A percentile compares a stretch with the other conserved stretches of the same genome.
Evolutionary conservation across 2,888 invertebrate species (phyloP).

Genomic region (Hirtodrosophila confusa): DNA sequence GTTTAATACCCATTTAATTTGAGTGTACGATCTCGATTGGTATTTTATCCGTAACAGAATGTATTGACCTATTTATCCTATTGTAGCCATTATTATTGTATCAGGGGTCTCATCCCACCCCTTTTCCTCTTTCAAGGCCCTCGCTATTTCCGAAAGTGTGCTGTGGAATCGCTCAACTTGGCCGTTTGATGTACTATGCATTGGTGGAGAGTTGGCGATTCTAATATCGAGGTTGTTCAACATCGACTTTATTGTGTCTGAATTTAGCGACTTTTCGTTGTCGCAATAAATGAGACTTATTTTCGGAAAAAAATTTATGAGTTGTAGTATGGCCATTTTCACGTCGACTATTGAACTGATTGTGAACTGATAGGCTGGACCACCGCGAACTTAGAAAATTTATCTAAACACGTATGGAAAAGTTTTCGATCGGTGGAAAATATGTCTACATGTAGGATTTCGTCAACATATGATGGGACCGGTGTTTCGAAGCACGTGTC

Average conservation of each 20-base stretch:
- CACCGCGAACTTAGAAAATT: constrained; percentile 5
- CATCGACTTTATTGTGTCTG: not conserved
- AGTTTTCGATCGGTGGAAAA: too few species aligned
- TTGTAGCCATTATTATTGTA: not conserved
- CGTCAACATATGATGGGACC: not conserved
- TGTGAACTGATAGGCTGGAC: constrained; percentile 2
- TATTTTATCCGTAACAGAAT: not conserved
- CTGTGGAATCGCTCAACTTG: constrained; percentile 9
- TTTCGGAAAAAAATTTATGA: constrained; percentile 5
- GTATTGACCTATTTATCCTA: constrained; percentile 7
- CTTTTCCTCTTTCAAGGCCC: not conserved
- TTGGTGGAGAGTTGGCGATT: too few species aligned
- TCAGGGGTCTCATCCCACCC: constrained; percentile 1
- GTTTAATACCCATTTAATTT: not conserved
- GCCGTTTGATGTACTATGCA: constrained; percentile 3
- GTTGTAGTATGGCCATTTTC: constrained; percentile 2
- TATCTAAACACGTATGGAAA: constrained; percentile 6
- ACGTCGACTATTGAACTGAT: constrained; percentile 7
- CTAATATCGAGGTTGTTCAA: not conserved
- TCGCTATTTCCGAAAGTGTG: constrained; percentile 1
- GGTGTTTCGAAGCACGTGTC: constrained; percentile 4
- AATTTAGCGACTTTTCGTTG: constrained; percentile 15
- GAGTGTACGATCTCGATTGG: constrained; percentile 6
- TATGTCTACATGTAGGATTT: constrained; percentile 3
- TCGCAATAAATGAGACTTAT: constrained; percentile 5